A percentile compares a stretch with the other conserved stretches of the same genome.
phyloP scores from a whole-genome alignment of 2,888 invertebrate species.

The Piscicola geometra region DNA sequence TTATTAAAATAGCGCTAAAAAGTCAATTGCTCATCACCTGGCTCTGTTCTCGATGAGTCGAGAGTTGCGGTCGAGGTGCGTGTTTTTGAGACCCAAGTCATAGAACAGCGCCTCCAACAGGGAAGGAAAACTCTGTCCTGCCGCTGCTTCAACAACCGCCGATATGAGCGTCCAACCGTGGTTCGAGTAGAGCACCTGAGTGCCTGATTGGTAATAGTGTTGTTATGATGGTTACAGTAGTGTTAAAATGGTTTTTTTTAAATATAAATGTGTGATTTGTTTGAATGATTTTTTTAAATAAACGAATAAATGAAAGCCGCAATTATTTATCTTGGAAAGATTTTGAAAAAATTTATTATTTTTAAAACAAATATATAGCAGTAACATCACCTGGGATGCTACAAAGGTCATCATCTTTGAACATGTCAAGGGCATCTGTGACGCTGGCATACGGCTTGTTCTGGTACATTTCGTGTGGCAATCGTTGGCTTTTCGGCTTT shows the following conservation, averaged over 20 bases:
- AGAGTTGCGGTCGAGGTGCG: constrained; percentile 59
- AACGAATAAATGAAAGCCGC: too few species aligned
- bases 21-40: constrained; percentile 53
- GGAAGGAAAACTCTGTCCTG: constrained; percentile 49
- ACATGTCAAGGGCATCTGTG: constrained; percentile 58
- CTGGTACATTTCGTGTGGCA: constrained; percentile 56
- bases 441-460: constrained; percentile 54
- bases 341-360: too few species aligned
- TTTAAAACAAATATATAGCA: too few species aligned
- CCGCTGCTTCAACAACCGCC: constrained; percentile 43
- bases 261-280: too few species aligned
- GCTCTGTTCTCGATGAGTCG: constrained; percentile 59
- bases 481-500: neutral
- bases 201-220: neutral
- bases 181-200: neutral
- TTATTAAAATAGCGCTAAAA: neutral
- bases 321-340: too few species aligned
- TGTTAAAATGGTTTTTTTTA: too few species aligned
- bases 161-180: neutral
- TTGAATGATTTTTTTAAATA: too few species aligned
- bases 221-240: too few species aligned
- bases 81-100: constrained; percentile 59
- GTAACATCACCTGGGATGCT: constrained; percentile 60
- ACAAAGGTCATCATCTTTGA: constrained; percentile 61
- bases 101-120: constrained; percentile 53